Evolutionary conservation across 2,797 vertebrate genomes (phyloP).

Genomic region (Tolypeutes matacus): DNA sequence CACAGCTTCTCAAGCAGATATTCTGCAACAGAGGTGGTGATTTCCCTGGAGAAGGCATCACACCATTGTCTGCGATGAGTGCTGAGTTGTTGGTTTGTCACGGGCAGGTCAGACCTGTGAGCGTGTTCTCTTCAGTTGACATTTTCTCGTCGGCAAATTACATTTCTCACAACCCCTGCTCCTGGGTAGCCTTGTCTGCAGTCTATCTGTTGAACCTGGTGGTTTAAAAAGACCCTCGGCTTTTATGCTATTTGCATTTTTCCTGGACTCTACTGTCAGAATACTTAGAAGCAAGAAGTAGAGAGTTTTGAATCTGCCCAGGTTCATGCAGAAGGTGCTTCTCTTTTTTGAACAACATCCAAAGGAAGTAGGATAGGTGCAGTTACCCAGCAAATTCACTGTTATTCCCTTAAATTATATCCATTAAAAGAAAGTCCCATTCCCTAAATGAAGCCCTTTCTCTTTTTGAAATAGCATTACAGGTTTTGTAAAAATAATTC

Average conservation of each 20-base stretch:
- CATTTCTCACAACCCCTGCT: neutral
- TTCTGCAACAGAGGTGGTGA: neutral
- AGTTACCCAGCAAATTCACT: neutral
- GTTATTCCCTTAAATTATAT: neutral
- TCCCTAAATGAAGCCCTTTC: neutral
- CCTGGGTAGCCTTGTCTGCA: neutral
- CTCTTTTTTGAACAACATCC: neutral
- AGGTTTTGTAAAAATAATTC: neutral
- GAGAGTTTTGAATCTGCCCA: neutral
- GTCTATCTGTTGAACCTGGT: neutral
- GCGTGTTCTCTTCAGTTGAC: neutral
- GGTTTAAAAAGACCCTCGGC: neutral
- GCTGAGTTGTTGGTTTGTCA: neutral
- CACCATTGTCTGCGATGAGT: neutral
- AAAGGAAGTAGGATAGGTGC: neutral
- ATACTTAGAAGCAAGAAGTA: neutral
- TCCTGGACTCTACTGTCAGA: neutral
- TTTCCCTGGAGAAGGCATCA: slow-evolving; percentile 6
- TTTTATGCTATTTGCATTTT: neutral
- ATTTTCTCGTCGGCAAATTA: neutral
- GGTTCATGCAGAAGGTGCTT: neutral
- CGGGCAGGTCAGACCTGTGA: neutral
- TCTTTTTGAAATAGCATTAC: neutral
- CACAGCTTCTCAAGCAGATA: neutral
- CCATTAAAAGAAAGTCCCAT: neutral